Base-by-base conservation (phyloP, 1,140 invertebrate species). In the Calliopsis andreniformis region DNA sequence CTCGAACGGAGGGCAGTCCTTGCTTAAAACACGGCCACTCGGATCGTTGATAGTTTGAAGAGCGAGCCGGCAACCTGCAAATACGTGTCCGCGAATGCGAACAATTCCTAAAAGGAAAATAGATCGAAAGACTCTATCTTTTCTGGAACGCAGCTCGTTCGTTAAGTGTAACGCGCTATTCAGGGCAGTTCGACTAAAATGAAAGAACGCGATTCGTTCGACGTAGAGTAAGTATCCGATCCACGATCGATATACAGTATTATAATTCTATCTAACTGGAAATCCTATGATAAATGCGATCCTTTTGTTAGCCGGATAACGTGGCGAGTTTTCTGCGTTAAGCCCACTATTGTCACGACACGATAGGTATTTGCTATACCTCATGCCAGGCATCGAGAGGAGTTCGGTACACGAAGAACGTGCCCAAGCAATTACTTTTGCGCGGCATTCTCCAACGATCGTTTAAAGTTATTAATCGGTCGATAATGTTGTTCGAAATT, bases 21-120 rank as follows among this genome's bases (percentile, higher is more conserved):
- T 86, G 80, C 82, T 86, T 78, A 82, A 79, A 77, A 73, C 62
- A 61, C 51, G 25, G 35, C 35, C 35, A n/a, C n/a, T 16, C 49
- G 32, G 66, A 12, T 67, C 30, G 3, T 12, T 47, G 76, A 30
- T 49, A 56, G 20, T 18, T 47, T n/a, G 25, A n/a, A n/a, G n/a
- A n/a, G n/a, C n/a, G n/a, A n/a, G n/a, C n/a, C n/a, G n/a, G n/a
- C n/a, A n/a, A n/a, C n/a, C n/a, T n/a, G n/a, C n/a, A n/a, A n/a
- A n/a, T n/a, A n/a, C n/a, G n/a, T n/a, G n/a, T n/a, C n/a, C n/a
- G n/a, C n/a, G n/a, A n/a, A n/a, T n/a, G n/a, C n/a, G n/a, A n/a
- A n/a, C n/a, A n/a, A n/a, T n/a, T n/a, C n/a, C n/a, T n/a, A n/a
- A n/a, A n/a, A n/a, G n/a, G n/a, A n/a, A n/a, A n/a, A n/a, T n/a